Percentiles rank a stretch among this genome's conserved stretches.
Evolutionary conservation across 2,888 invertebrate species (phyloP).

Genomic region (Clanis bilineata): DNA sequence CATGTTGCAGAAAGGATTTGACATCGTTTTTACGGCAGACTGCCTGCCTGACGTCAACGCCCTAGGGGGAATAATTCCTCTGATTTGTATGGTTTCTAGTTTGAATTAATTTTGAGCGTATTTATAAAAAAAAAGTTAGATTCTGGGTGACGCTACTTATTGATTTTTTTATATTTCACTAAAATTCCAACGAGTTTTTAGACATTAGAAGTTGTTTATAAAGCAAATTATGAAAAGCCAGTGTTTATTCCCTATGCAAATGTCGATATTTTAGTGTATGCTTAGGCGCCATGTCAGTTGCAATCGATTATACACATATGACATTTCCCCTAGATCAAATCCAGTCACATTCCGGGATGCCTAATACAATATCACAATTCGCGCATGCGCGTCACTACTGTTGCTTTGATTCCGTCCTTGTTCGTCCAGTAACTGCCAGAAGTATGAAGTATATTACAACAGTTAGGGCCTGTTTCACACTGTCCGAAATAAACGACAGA

Average conservation of each 20-base stretch:
- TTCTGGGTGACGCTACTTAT: too few species aligned
- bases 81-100: too few species aligned
- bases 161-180: too few species aligned
- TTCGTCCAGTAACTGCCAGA: background rate
- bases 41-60: too few species aligned
- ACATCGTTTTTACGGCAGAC: too few species aligned
- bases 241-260: background rate
- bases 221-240: too few species aligned
- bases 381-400: background rate
- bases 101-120: too few species aligned
- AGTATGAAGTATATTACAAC: background rate
- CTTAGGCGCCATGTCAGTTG: background rate
- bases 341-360: slow-evolving; percentile 46
- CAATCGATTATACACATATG: background rate
- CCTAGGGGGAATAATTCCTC: too few species aligned
- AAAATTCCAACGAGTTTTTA: too few species aligned
- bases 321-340: slow-evolving; percentile 13
- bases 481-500: background rate
- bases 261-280: background rate
- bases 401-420: background rate
- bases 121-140: too few species aligned
- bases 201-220: too few species aligned
- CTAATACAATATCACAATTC: slow-evolving; percentile 53
- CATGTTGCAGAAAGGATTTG: too few species aligned
- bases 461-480: background rate